phyloP scores from a whole-genome alignment of 53 echinoderm and acorn worm genomes.

The Zoroaster sp. region DNA sequence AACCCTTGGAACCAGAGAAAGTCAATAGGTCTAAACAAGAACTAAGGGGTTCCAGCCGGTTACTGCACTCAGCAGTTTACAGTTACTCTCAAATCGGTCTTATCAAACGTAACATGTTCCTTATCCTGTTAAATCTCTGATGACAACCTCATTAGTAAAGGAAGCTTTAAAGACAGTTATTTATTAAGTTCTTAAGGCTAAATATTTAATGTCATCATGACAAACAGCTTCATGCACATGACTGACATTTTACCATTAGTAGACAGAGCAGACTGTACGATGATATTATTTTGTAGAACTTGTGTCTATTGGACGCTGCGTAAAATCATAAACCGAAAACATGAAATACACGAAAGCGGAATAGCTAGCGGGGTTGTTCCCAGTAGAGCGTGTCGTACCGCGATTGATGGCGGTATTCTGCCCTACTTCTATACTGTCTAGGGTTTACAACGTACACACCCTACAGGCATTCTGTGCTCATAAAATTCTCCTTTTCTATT shows the following conservation, averaged over 20 bases:
- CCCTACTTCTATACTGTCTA: neutral
- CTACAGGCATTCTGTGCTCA: neutral
- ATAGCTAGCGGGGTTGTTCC: neutral
- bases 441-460: neutral
- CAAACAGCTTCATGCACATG: neutral
- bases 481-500: neutral
- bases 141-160: neutral
- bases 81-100: too few relatives aligned
- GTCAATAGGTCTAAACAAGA: constrained; percentile 22
- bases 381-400: neutral
- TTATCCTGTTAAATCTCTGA: neutral
- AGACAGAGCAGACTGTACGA: too few relatives aligned
- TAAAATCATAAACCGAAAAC: too few relatives aligned
- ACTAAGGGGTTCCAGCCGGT: too few relatives aligned
- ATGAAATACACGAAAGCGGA: neutral
- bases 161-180: neutral
- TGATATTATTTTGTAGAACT: too few relatives aligned
- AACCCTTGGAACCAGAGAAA: constrained; percentile 13
- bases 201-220: neutral
- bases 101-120: neutral
- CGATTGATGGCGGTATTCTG: neutral
- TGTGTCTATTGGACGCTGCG: too few relatives aligned
- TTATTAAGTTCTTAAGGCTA: neutral
- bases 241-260: too few relatives aligned
- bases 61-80: too few relatives aligned